Percentiles rank a stretch among this genome's conserved stretches.
Evolutionary conservation across 2,888 invertebrate species (phyloP).

Genomic region (Hoplodrina blanda): DNA sequence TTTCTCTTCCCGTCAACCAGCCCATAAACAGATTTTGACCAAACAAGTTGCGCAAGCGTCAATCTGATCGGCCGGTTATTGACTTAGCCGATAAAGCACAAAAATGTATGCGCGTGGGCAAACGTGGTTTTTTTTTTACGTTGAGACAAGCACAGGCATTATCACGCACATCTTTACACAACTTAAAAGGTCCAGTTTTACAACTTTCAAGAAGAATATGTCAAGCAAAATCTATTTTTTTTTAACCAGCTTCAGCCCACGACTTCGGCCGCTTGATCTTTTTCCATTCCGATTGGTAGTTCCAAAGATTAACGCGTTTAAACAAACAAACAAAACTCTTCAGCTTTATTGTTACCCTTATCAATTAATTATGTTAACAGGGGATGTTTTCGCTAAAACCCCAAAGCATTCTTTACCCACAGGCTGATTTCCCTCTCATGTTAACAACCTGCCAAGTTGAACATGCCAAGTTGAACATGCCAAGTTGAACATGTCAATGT

Average conservation of each 20-base stretch:
- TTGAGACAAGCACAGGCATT: too few species aligned
- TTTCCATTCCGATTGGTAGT: too few species aligned
- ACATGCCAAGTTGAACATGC: conserved; percentile 34
- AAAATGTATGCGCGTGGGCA: conserved; percentile 3
- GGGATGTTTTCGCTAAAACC: conserved; percentile 4
- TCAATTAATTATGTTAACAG: neutral
- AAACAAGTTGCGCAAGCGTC: conserved; percentile 1
- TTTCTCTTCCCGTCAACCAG: too few species aligned
- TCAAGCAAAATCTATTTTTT: too few species aligned
- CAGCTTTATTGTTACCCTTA: too few species aligned
- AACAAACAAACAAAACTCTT: too few species aligned
- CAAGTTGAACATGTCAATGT: conserved; percentile 39
- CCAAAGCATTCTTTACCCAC: conserved; percentile 3
- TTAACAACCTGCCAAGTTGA: conserved; percentile 37
- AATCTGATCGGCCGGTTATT: conserved; percentile 7
- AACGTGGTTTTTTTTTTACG: neutral
- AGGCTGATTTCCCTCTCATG: conserved; percentile 17
- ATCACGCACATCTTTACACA: too few species aligned
- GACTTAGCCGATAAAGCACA: conserved; percentile 11
- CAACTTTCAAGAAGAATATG: too few species aligned
- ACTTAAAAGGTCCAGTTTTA: too few species aligned
- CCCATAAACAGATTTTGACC: conserved; percentile 3
- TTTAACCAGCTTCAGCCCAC: too few species aligned
- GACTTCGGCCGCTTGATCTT: too few species aligned
- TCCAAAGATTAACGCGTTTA: too few species aligned